phyloP scores from a whole-genome alignment of 2,797 vertebrate species.

The Pogoniulus pusillus region DNA sequence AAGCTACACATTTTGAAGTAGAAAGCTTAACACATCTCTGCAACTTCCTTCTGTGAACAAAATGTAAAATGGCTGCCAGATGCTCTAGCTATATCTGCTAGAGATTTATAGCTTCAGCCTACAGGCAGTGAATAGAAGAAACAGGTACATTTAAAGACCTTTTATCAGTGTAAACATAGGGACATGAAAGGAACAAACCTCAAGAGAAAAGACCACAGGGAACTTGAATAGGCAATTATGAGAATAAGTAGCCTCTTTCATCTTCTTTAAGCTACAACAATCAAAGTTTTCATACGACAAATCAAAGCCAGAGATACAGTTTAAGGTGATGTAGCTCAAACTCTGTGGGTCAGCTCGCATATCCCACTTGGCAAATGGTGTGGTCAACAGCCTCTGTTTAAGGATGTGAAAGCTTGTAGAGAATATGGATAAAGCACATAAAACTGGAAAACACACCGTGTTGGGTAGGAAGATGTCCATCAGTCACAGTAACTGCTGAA shows the following conservation, averaged over 20 bases:
- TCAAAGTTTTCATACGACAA: not conserved
- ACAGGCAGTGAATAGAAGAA: not conserved
- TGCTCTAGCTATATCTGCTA: not conserved
- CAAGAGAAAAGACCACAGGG: not conserved
- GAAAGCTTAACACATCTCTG: not conserved
- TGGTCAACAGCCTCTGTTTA: not conserved
- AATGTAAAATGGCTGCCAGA: constrained; percentile 33
- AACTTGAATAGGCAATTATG: not conserved
- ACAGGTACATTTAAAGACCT: not conserved
- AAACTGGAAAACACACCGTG: not conserved
- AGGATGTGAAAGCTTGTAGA: not conserved
- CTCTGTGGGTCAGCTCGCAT: not conserved
- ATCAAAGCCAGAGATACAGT: not conserved
- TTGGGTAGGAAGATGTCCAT: not conserved
- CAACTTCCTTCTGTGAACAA: not conserved
- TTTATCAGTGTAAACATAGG: constrained; percentile 28
- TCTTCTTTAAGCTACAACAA: not conserved
- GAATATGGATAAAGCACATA: not conserved
- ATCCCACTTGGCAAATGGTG: not conserved
- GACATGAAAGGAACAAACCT: not conserved
- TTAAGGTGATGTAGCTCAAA: not conserved
- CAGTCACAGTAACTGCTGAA: not conserved
- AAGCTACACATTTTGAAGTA: not conserved
- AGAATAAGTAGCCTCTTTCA: not conserved
- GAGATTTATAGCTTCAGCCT: constrained; percentile 19